These are phyloP conservation scores for Poeciliopsis gracilis DNA, from an alignment of 2,797 vertebrate species.

Conservation along the genomic window DNA sequence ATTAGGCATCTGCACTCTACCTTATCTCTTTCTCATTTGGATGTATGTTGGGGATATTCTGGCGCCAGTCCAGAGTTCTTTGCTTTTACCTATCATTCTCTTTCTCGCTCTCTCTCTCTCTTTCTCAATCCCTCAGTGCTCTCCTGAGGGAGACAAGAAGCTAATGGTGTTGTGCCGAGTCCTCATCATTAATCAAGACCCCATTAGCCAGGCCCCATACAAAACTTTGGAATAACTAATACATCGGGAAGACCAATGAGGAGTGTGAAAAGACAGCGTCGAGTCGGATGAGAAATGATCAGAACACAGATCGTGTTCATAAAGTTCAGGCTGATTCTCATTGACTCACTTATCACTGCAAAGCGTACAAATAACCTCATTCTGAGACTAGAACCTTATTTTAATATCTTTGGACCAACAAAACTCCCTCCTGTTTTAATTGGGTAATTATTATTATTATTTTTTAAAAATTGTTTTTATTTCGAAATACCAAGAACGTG, in stretches of 20 bases:
- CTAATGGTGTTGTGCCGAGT: conserved; percentile 68
- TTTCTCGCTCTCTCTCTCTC: neutral
- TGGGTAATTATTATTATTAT: too few species aligned
- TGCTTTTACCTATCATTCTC: conserved; percentile 11
- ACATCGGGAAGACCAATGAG: conserved; percentile 23
- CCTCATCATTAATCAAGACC: conserved; percentile 69
- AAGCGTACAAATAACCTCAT: neutral
- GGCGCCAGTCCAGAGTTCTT: conserved; percentile 17
- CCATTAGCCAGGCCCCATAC: conserved; percentile 62
- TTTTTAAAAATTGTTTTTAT: neutral
- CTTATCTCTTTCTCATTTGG: conserved; percentile 24
- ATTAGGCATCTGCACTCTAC: conserved; percentile 3
- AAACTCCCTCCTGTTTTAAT: neutral
- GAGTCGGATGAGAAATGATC: neutral
- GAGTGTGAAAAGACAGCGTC: conserved; percentile 8
- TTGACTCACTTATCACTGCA: neutral
- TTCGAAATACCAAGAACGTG: neutral
- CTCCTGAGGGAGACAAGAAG: conserved; percentile 48
- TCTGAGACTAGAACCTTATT: neutral
- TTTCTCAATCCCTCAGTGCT: conserved; percentile 40
- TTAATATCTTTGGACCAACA: neutral
- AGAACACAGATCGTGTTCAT: conserved; percentile 6
- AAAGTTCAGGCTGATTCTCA: conserved; percentile 7
- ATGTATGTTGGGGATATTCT: conserved; percentile 14
- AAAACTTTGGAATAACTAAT: conserved; percentile 65